These are phyloP conservation scores for Allophyes oxyacanthae DNA, from an alignment of 2,888 invertebrate species.

Conservation along the genomic window DNA sequence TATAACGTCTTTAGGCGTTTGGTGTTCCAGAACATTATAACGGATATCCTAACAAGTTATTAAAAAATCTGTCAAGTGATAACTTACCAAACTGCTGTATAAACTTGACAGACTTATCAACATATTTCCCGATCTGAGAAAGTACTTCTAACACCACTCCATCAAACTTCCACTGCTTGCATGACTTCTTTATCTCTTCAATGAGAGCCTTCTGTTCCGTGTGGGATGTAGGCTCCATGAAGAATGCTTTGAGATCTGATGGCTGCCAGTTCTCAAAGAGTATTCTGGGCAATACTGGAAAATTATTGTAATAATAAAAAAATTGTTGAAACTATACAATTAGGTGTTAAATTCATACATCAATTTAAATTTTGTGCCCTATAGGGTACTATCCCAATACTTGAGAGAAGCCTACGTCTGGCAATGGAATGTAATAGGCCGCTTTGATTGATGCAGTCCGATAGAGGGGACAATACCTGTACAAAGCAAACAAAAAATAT, in stretches of 20 bases:
- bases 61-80: no score
- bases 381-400: no score
- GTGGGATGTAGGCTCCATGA: constrained; percentile 91
- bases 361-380: no score
- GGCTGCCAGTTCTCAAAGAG: constrained; percentile 96
- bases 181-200: constrained; percentile 91
- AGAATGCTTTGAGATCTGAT: constrained; percentile 92
- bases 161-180: constrained; percentile 94
- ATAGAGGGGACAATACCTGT: no score
- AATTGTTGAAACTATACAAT: not conserved
- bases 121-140: constrained; percentile 92
- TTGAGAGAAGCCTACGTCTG: no score
- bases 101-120: constrained; percentile 90
- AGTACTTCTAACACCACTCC: constrained; percentile 97
- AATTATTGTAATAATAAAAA: constrained; percentile 14
- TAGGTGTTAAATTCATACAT: no score
- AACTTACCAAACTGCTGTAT: constrained; percentile 90
- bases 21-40: no score
- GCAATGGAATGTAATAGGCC: no score
- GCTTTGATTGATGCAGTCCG: no score
- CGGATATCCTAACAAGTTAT: no score
- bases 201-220: constrained; percentile 92
- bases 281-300: constrained; percentile 95
- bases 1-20: no score
- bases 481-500: not conserved